phyloP scores from a whole-genome alignment of 2,888 invertebrate species.

The Tineola bisselliella region DNA sequence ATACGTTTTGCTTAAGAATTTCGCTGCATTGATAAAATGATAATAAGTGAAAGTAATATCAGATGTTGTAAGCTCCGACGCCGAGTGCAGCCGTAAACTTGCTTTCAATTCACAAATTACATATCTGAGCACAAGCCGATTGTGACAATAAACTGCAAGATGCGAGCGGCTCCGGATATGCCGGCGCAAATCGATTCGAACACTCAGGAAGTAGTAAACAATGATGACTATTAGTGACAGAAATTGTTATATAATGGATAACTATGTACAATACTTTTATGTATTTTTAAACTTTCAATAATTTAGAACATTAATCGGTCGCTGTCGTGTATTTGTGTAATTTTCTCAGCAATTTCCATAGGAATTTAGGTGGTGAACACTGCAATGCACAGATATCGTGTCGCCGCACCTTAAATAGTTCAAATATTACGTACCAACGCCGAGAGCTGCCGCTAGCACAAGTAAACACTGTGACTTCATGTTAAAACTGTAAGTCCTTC shows the following conservation, averaged over 20 bases:
- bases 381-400: neutral
- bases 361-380: neutral
- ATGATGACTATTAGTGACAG: neutral
- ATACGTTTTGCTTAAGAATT: neutral
- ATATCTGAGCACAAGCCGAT: constrained; percentile 16
- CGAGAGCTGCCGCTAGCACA: constrained; percentile 73
- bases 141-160: constrained; percentile 9
- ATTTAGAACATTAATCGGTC: neutral
- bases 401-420: constrained; percentile 54
- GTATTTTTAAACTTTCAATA: neutral
- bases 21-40: constrained; percentile 14
- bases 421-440: constrained; percentile 73
- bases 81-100: constrained; percentile 4
- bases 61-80: constrained; percentile 16
- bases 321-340: neutral
- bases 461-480: constrained; percentile 67
- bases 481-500: constrained; percentile 57
- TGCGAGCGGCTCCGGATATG: neutral
- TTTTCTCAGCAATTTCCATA: neutral
- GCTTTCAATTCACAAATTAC: constrained; percentile 21
- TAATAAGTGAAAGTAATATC: constrained; percentile 21
- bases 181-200: neutral
- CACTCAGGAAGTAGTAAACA: neutral
- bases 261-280: neutral
- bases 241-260: neutral